Evolutionary conservation across 2,888 invertebrate species (phyloP).

Genomic region (Neria commutata): DNA sequence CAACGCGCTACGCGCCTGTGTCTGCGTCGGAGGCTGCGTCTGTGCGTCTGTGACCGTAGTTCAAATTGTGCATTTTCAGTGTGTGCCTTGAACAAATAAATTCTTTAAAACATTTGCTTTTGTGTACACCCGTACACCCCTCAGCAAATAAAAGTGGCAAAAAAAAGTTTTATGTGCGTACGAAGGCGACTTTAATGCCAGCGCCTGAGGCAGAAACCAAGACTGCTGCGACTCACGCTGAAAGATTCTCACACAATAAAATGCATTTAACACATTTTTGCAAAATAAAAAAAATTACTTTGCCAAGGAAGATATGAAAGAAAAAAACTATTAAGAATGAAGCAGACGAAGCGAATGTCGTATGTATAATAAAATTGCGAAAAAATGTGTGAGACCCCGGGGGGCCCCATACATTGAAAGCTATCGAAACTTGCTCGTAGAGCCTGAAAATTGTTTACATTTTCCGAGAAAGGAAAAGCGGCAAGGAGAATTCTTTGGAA

Average conservation of each 20-base stretch:
- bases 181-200: background rate
- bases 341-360: too few relatives aligned
- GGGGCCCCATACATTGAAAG: background rate
- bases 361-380: background rate
- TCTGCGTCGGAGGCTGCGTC: too few relatives aligned
- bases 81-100: background rate
- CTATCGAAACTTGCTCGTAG: too few relatives aligned
- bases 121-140: too few relatives aligned
- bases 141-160: background rate
- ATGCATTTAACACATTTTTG: conserved; percentile 18
- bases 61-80: background rate
- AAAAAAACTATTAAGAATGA: background rate
- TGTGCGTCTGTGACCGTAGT: background rate
- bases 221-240: conserved; percentile 19
- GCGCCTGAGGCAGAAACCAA: too few relatives aligned
- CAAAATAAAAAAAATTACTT: background rate
- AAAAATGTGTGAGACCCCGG: conserved; percentile 3
- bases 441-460: conserved; percentile 1
- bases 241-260: conserved; percentile 22
- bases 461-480: background rate
- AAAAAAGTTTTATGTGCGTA: background rate
- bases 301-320: background rate
- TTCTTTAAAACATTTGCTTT: background rate
- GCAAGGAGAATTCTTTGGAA: background rate
- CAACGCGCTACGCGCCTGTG: too few relatives aligned